Base-by-base conservation (phyloP, 2,888 invertebrate species). In the Nyleta sp. region DNA sequence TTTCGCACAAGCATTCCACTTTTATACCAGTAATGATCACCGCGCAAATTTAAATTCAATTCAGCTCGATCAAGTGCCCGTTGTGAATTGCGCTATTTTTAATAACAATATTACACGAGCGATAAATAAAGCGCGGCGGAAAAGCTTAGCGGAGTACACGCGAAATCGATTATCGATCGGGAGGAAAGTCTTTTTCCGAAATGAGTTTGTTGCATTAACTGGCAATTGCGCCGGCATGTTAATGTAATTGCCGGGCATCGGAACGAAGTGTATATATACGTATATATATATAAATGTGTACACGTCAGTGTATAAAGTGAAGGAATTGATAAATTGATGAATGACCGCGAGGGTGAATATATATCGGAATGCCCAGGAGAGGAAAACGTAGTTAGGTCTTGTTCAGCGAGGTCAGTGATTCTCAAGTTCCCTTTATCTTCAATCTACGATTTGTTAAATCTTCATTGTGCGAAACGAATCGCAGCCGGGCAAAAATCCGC, bases 321-420 rank as follows among this genome's bases (percentile, higher is more conserved):
- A 70, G 59, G 62, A 70, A 78, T 78, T 73, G 73, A 78, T 78
- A 70, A 78, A 78, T 78, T 78, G 78, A 78, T 38, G 70, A 78
- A 70, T 70, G 78, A 64, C 59, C 65, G 40, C 52, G 40, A 53
- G 73, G 65, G 68, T 70, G 70, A 78, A 72, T 64, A 38, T 64
- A 46, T 65, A 68, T 68, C 68, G 64, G 64, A 70, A 64, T 67
- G 67, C 67, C 67, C 67, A 64, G 48, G 76, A 76, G 68, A 73
- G 74, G 70, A 28, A 70, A 78, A 59, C 68, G 64, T 64, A 60
- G 76, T 67, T 72, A 72, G 77, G 8, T 67, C 59, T 65, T 60
- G 64, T 78, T 78, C 57, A 46, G 18, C 13, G 18, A 13, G 67
- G 55, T 62, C 78, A 78, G 72, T 78, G 78, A 78, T 71, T 78